phyloP scores from a whole-genome alignment of 2,888 invertebrate genomes.

The Drosophila neotestacea region DNA sequence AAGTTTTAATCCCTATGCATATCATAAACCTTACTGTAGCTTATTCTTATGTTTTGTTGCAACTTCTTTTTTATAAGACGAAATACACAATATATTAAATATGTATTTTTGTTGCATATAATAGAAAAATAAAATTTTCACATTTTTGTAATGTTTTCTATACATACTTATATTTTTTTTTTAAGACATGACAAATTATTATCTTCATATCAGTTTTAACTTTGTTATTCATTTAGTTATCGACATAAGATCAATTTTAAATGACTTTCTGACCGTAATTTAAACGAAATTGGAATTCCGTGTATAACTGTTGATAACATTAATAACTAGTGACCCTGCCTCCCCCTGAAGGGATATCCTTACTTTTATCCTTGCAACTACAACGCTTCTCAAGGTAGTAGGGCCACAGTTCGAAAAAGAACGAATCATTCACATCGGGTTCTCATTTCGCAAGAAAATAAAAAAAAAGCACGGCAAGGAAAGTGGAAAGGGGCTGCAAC shows the following conservation, averaged over 20 bases:
- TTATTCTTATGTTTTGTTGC: no score
- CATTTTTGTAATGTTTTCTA: no score
- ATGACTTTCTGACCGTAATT: neutral
- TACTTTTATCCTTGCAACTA: neutral
- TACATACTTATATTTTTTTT: no score
- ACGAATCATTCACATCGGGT: slow-evolving; percentile 10
- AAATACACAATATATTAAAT: no score
- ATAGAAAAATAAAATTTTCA: no score
- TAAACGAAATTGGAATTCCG: neutral
- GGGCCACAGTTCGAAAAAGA: neutral
- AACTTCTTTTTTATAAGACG: no score
- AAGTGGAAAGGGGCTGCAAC: neutral
- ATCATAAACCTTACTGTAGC: no score
- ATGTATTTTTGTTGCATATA: no score
- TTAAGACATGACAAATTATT: no score
- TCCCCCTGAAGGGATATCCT: no score
- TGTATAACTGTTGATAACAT: neutral
- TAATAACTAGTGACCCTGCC: neutral
- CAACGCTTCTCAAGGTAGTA: neutral
- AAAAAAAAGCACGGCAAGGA: neutral
- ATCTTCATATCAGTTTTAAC: no score
- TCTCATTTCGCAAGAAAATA: slow-evolving; percentile 5
- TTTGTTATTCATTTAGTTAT: neutral
- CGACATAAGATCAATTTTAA: neutral
- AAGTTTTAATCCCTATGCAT: no score